Evolutionary conservation across 2,797 vertebrate genomes (phyloP), one percentile per base, ranked within the genome.

Genomic region (Erpetoichthys calabaricus): DNA sequence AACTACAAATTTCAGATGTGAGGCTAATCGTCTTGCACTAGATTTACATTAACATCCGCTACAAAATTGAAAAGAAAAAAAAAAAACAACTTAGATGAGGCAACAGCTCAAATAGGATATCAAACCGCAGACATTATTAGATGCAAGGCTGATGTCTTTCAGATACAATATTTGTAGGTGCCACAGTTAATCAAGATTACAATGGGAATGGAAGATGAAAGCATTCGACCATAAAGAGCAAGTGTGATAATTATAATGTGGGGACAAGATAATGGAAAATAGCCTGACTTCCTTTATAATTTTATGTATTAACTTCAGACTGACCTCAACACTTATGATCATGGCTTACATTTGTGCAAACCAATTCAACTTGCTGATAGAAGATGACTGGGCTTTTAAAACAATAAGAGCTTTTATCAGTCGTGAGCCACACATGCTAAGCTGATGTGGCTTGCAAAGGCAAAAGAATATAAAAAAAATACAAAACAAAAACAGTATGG

Each of bases 131-230:
- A 68, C 64, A 82, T 79, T 86, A 89, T 86, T 83, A 87, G 80
- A 85, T 78, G 74, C 72, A 81, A 75, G 72, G 75, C 73, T 87
- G 80, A 88, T 79, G 71, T 80, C 77, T 87, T 88, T 85, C 70
- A 82, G 77, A 78, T 79, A 80, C 78, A 81, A 77, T 85, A 86
- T 86, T 80, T 88, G 79, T 83, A 86, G 77, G 79, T 80, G 63
- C 76, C 78, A 84, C 78, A 90, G 84, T 89, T 84, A 89, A 89
- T 90, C 88, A 89, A 83, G 75, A 87, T 87, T 86, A 87, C 85
- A 87, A 81, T 75, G 75, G 75, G 78, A 84, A 78, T 71, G 70
- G 81, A 75, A 90, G 84, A 86, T 79, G 80, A 82, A 86, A 77
- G 84, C 81, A 82, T 70, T 76, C 81, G 83, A 75, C 87, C 88